Percentiles rank a stretch among this genome's conserved stretches.
These are phyloP conservation scores for Tachycineta bicolor DNA, from an alignment of 2,113 vertebrate species.

Conservation along the genomic window DNA sequence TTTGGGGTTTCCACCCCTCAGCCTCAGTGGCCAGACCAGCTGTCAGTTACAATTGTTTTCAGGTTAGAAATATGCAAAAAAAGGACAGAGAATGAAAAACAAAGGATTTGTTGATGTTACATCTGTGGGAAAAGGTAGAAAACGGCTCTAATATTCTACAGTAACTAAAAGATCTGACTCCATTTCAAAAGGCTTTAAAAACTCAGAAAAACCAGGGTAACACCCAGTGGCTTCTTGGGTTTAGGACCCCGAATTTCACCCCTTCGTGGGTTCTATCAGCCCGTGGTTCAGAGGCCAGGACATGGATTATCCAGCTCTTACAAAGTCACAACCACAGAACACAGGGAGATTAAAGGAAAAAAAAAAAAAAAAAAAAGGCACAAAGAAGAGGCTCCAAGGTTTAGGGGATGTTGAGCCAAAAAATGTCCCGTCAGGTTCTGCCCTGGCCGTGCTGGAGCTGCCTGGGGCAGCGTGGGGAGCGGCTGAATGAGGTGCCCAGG, in stretches of 20 bases:
- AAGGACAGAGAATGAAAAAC: too few relatives aligned
- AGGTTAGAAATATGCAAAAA: too few relatives aligned
- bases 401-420: conserved; percentile 16
- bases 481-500: conserved; percentile 43
- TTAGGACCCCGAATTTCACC: not conserved
- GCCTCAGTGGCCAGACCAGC: too few relatives aligned
- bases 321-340: not conserved
- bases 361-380: not conserved
- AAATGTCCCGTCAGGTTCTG: conserved; percentile 2
- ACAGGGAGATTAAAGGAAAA: not conserved
- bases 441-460: not conserved
- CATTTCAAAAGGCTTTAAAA: too few relatives aligned
- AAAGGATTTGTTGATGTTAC: too few relatives aligned
- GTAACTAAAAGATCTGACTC: too few relatives aligned
- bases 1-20: too few relatives aligned
- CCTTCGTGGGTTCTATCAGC: not conserved
- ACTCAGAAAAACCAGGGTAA: too few relatives aligned
- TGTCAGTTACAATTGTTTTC: too few relatives aligned
- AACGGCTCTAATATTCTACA: too few relatives aligned
- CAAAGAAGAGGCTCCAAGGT: conserved; percentile 39
- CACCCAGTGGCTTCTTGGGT: not conserved
- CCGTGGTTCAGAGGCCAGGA: not conserved
- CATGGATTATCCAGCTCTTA: not conserved
- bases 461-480: not conserved
- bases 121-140: too few relatives aligned